Evolutionary conservation across 2,113 vertebrate species (phyloP).

Genomic region (Emydocephalus ijimae): DNA sequence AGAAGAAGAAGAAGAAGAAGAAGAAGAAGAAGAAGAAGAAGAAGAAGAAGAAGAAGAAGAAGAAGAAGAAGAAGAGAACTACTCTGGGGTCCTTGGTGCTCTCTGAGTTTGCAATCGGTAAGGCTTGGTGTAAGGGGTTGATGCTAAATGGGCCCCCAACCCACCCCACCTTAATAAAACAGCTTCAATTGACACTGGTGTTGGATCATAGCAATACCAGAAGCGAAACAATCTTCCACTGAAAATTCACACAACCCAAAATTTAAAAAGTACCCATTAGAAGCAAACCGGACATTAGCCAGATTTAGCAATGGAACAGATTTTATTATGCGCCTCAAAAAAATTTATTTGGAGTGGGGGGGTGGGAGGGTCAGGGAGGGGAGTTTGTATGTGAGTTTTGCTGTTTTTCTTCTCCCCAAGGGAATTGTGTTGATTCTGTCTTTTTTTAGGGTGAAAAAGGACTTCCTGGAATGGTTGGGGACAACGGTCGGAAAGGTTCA

Average conservation of each 20-base stretch:
- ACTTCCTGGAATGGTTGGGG: conserved; percentile 72
- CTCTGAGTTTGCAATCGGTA: no score
- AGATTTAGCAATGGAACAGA: neutral
- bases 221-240: neutral
- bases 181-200: neutral
- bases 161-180: neutral
- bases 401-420: neutral
- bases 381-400: neutral
- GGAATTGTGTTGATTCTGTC: neutral
- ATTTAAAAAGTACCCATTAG: neutral
- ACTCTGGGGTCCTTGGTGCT: no score
- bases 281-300: neutral
- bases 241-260: neutral
- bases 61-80: no score
- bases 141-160: neutral
- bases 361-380: neutral
- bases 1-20: no score
- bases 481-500: conserved; percentile 73
- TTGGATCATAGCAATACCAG: neutral
- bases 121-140: neutral
- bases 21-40: no score
- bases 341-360: neutral
- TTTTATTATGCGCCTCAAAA: neutral
- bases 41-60: no score
- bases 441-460: conserved; percentile 74